phyloP scores from a whole-genome alignment of 2,797 vertebrate species.

The Neomorphus geoffroyi region DNA sequence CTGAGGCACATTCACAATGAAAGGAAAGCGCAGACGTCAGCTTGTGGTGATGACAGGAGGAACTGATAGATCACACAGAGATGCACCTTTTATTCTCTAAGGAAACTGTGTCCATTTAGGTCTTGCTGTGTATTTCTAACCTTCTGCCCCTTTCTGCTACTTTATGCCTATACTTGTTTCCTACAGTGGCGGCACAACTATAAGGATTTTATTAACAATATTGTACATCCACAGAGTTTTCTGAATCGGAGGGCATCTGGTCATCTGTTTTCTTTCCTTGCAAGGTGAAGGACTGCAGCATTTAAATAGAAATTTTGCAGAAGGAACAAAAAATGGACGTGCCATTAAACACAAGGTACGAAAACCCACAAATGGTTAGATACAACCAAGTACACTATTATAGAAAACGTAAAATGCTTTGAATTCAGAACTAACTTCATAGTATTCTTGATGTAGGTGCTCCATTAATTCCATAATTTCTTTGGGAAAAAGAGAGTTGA shows the following conservation, averaged over 20 bases:
- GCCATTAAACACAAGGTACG: not conserved
- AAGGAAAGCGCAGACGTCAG: not conserved
- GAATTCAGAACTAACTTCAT: not conserved
- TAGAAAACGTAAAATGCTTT: not conserved
- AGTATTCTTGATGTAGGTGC: not conserved
- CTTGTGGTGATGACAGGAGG: not conserved
- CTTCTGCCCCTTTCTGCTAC: not conserved
- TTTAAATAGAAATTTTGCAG: not conserved
- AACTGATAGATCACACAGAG: not conserved
- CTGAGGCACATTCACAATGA: not conserved
- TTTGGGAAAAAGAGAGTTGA: not conserved
- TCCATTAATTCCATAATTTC: not conserved
- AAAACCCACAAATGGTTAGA: accelerated
- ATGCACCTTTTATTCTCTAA: not conserved
- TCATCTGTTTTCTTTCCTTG: not conserved
- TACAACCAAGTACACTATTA: not conserved
- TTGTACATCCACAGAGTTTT: not conserved
- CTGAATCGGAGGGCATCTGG: not conserved
- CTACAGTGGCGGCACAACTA: not conserved
- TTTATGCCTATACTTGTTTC: not conserved
- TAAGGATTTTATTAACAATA: not conserved
- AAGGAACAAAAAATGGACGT: not conserved
- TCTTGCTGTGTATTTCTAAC: not conserved
- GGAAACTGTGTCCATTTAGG: not conserved
- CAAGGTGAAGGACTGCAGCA: not conserved